These are phyloP conservation scores for Nautilus pompilius DNA, from an alignment of 1,140 invertebrate species.

Conservation along the genomic window DNA sequence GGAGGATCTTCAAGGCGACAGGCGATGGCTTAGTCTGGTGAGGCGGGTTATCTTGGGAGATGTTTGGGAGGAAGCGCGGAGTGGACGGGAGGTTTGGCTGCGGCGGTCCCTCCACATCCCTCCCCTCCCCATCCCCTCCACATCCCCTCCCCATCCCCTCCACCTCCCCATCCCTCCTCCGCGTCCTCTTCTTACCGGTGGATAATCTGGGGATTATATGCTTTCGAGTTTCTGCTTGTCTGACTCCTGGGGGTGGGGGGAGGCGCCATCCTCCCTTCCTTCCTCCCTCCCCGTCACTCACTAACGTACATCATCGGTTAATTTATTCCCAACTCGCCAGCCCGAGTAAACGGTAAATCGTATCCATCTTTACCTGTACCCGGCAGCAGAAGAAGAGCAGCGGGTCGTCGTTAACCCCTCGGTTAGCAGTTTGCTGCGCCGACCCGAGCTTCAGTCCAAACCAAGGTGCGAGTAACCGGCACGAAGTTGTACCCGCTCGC, in stretches of 20 bases:
- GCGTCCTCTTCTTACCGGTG: background rate
- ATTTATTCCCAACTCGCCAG: too few species aligned
- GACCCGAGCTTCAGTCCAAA: too few species aligned
- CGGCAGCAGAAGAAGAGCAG: too few species aligned
- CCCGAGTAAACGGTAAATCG: too few species aligned
- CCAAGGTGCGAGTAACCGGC: too few species aligned
- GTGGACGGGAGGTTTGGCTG: background rate
- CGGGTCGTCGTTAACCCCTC: too few species aligned
- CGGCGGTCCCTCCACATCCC: too few species aligned
- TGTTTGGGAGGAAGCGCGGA: background rate
- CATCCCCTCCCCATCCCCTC: background rate
- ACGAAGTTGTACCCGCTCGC: too few species aligned
- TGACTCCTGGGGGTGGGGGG: background rate
- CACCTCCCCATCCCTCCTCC: background rate
- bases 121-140: background rate
- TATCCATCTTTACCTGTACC: too few species aligned
- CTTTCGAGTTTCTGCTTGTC: background rate
- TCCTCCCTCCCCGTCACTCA: background rate
- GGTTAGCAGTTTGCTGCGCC: too few species aligned
- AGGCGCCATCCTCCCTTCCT: slow-evolving; percentile 1
- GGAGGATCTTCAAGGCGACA: slow-evolving; percentile 66
- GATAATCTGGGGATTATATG: background rate
- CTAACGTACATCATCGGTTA: slow-evolving; percentile 3
- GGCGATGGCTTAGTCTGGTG: slow-evolving; percentile 66
- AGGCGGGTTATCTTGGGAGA: background rate